A percentile compares a stretch with the other conserved stretches of the same genome.
These are phyloP conservation scores for Seriola quinqueradiata DNA, from an alignment of 2,113 vertebrate species.

Conservation along the genomic window DNA sequence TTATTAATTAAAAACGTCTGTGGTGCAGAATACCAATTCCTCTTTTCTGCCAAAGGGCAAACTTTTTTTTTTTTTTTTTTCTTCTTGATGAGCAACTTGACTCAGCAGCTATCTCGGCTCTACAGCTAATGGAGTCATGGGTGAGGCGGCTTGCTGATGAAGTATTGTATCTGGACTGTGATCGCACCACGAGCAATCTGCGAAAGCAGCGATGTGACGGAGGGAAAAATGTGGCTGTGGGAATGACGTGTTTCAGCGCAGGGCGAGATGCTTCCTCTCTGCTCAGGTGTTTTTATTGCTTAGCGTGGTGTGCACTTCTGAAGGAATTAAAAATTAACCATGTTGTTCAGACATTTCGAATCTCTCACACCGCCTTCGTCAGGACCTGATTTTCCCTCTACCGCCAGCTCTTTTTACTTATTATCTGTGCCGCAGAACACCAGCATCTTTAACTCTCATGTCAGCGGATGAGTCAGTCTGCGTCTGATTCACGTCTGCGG, in stretches of 20 bases:
- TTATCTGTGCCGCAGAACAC: neutral
- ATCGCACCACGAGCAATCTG: constrained; percentile 11
- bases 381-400: constrained; percentile 6
- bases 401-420: neutral
- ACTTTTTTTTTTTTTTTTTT: neutral
- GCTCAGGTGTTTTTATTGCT: neutral
- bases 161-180: neutral
- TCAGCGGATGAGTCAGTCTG: neutral
- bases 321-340: neutral
- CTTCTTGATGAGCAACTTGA: neutral
- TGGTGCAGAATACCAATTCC: neutral
- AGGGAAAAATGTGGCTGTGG: neutral
- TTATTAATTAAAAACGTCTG: too few relatives aligned
- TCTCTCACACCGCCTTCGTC: neutral
- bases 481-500: neutral
- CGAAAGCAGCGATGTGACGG: neutral
- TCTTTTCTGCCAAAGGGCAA: neutral
- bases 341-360: neutral
- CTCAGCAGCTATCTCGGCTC: constrained; percentile 4
- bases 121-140: neutral
- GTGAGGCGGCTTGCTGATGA: constrained; percentile 23
- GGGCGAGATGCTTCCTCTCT: neutral
- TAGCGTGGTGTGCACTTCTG: neutral
- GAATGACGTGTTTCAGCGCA: neutral
- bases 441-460: neutral